Percentiles rank a stretch among this genome's conserved stretches.
phyloP scores from a whole-genome alignment of 2,888 invertebrate species.

The Anthrax anthrax region DNA sequence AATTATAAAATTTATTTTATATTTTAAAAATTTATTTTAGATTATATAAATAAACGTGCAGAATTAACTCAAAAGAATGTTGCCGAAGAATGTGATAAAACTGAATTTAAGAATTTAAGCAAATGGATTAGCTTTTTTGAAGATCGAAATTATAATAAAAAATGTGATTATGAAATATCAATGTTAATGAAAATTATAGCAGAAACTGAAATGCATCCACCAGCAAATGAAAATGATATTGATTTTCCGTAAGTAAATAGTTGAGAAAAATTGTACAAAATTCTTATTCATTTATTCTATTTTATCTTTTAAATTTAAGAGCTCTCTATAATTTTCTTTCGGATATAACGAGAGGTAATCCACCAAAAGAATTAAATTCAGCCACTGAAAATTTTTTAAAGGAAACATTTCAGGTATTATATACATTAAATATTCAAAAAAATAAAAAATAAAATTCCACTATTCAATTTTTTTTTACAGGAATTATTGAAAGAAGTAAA shows the following conservation, averaged over 20 bases:
- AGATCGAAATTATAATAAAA: conserved; percentile 10
- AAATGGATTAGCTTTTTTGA: conserved; percentile 23
- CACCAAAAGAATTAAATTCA: neutral
- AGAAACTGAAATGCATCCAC: neutral
- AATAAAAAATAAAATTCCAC: too few species aligned
- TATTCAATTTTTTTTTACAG: neutral
- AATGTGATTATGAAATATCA: conserved; percentile 13
- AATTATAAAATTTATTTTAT: neutral
- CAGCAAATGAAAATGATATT: neutral
- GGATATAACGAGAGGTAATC: neutral
- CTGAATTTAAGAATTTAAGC: conserved; percentile 20
- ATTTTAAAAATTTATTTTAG: neutral
- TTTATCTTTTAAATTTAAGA: neutral
- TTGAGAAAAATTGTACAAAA: too few species aligned
- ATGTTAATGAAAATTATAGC: neutral
- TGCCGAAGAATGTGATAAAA: conserved; percentile 20
- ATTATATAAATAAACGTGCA: conserved; percentile 1
- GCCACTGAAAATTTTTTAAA: neutral
- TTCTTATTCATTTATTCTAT: too few species aligned
- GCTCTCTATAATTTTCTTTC: neutral
- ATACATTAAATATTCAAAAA: too few species aligned
- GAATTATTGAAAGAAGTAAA: neutral
- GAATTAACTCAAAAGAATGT: conserved; percentile 17
- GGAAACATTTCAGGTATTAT: neutral
- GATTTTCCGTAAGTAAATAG: neutral